Percentiles rank a stretch among this genome's conserved stretches.
These are phyloP conservation scores for Drosophila multiciliata DNA, from an alignment of 2,888 invertebrate species.

Conservation along the genomic window DNA sequence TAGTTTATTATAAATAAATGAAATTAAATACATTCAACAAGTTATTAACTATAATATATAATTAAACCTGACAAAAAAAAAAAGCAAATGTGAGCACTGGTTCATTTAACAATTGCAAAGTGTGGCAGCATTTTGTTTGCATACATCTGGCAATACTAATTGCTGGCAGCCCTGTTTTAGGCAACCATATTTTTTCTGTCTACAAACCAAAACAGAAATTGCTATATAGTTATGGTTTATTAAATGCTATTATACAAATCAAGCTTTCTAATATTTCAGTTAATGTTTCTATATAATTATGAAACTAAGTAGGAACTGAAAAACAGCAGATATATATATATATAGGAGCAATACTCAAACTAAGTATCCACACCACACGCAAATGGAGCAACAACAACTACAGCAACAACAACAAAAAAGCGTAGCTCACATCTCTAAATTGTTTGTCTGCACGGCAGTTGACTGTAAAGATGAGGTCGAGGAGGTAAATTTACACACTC, in stretches of 20 bases:
- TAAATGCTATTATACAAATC: constrained; percentile 46
- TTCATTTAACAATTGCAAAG: background rate
- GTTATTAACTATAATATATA: background rate
- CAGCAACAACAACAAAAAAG: constrained; percentile 68
- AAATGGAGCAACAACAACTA: constrained; percentile 82
- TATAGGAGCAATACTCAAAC: constrained; percentile 36
- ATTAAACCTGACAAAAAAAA: background rate
- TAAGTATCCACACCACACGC: constrained; percentile 45
- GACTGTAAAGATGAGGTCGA: constrained; percentile 96
- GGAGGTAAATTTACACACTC: constrained; percentile 88
- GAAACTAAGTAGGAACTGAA: constrained; percentile 49
- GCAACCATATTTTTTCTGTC: constrained; percentile 71
- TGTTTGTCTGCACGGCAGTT: constrained; percentile 92
- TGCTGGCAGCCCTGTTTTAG: constrained; percentile 51
- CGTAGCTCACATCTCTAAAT: constrained; percentile 86
- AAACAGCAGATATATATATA: constrained; percentile 23
- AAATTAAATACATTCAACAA: background rate
- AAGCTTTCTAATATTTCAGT: constrained; percentile 43
- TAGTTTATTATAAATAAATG: too few relatives aligned
- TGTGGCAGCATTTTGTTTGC: constrained; percentile 9
- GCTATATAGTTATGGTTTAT: constrained; percentile 45
- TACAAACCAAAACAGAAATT: constrained; percentile 66
- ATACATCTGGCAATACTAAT: constrained; percentile 27
- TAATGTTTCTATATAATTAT: constrained; percentile 48
- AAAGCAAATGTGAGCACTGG: background rate